phyloP scores from a whole-genome alignment of 1,140 invertebrate species.

The Phymastichus coffea region DNA sequence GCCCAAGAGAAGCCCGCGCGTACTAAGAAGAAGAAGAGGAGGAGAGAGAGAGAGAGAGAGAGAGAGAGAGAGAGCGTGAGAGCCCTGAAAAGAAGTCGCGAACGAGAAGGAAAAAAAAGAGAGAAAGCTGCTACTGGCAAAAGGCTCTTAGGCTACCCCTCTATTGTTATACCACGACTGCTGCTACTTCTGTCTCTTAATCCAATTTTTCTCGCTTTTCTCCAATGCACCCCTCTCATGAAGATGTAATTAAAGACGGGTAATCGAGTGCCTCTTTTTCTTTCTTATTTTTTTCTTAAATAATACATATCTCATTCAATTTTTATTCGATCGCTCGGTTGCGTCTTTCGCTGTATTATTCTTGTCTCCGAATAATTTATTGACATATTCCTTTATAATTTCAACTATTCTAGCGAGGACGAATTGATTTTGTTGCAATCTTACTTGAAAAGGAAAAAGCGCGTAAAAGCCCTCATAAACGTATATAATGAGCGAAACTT shows the following conservation, averaged over 20 bases:
- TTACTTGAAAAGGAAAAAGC: no score
- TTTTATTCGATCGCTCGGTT: background rate
- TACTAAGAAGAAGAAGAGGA: constrained; percentile 8
- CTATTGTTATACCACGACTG: no score
- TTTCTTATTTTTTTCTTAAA: background rate
- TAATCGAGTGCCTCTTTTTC: background rate
- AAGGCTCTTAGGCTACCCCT: no score
- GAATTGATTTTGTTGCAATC: no score
- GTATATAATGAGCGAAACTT: no score
- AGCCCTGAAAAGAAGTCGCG: background rate
- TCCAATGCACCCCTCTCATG: background rate
- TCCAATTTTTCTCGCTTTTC: constrained; percentile 5
- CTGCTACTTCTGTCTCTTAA: constrained; percentile 18
- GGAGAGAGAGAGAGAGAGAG: background rate
- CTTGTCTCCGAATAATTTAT: no score
- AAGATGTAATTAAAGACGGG: constrained; percentile 15
- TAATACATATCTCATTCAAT: background rate
- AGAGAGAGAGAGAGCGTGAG: background rate
- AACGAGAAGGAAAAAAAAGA: background rate
- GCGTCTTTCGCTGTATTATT: background rate
- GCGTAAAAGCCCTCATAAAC: no score
- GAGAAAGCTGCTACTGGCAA: no score
- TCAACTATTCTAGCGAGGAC: no score
- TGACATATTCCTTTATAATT: no score
- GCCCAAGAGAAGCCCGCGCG: constrained; percentile 18